Evolutionary conservation across 30 jellyfish, hydroid and myxozoan genomes (phyloP).

Genomic region (Hydractinia symbiolongicarpus): DNA sequence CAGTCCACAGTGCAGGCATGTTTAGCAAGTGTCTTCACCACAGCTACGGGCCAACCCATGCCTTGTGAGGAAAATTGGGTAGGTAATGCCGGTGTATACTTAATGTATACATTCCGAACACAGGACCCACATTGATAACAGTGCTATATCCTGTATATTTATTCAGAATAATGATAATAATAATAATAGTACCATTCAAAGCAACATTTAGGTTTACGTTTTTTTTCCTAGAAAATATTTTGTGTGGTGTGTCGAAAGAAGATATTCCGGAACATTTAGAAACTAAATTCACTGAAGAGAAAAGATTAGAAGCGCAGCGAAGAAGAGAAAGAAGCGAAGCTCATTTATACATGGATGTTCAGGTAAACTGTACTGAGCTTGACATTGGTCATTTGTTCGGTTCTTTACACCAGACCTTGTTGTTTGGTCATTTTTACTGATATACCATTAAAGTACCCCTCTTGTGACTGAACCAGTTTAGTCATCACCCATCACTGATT

Average conservation of each 20-base stretch:
- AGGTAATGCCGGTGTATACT: no score
- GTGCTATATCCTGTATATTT: no score
- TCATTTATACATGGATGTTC: slow-evolving; percentile 90
- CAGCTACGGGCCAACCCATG: no score
- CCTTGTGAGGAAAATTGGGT: no score
- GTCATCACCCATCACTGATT: not conserved
- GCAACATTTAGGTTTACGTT: not conserved
- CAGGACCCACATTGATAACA: no score
- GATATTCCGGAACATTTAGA: slow-evolving; percentile 89
- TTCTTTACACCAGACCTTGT: not conserved
- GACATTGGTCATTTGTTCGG: not conserved
- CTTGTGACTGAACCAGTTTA: not conserved
- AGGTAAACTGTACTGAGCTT: slow-evolving; percentile 19
- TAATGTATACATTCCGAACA: no score
- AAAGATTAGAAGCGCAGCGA: slow-evolving; percentile 94
- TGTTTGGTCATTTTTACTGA: no score
- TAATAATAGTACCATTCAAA: no score
- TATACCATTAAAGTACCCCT: not conserved
- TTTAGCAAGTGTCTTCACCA: no score
- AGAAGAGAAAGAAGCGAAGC: slow-evolving; percentile 96
- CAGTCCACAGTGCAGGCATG: no score
- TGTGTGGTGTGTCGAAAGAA: slow-evolving; percentile 62
- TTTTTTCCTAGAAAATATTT: slow-evolving; percentile 44
- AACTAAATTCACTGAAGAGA: slow-evolving; percentile 82
- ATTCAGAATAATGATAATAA: no score